Evolutionary conservation across 2,888 invertebrate species (phyloP).

Genomic region (Entomobrya multifasciata): DNA sequence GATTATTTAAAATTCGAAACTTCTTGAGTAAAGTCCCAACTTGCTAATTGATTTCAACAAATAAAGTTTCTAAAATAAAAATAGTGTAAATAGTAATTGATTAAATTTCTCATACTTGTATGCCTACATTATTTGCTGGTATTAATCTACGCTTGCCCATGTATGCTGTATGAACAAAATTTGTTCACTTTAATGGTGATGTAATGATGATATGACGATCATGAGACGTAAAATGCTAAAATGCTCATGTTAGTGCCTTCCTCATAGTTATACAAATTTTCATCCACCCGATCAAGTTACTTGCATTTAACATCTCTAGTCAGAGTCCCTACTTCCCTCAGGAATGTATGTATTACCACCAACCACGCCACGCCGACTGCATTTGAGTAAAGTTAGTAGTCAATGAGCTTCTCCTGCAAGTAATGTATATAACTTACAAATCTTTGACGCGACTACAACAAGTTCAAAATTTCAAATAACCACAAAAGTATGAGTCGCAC

Average conservation of each 20-base stretch:
- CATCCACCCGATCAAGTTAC: slow-evolving; percentile 18
- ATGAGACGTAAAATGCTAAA: background rate
- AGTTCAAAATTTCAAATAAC: background rate
- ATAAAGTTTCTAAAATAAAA: no score
- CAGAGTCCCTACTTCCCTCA: slow-evolving; percentile 27
- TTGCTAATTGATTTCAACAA: no score
- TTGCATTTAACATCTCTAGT: background rate
- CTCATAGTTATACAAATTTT: background rate
- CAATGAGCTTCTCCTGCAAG: slow-evolving; percentile 40
- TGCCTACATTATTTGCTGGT: no score
- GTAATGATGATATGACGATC: slow-evolving; percentile 2
- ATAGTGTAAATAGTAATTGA: no score
- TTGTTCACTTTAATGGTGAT: no score
- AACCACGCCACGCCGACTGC: background rate
- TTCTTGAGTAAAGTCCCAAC: no score
- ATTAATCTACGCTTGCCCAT: no score
- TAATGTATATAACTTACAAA: slow-evolving; percentile 36
- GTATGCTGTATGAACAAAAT: no score
- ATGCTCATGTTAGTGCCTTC: background rate
- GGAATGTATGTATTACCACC: slow-evolving; percentile 10
- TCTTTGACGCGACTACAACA: background rate
- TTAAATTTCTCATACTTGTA: no score
- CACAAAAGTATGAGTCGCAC: background rate
- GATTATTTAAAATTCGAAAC: no score
- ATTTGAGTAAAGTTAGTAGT: background rate